Conservation (phyloP, 2,797 vertebrate species). For the Chaetophractus vellerosus region DNA sequence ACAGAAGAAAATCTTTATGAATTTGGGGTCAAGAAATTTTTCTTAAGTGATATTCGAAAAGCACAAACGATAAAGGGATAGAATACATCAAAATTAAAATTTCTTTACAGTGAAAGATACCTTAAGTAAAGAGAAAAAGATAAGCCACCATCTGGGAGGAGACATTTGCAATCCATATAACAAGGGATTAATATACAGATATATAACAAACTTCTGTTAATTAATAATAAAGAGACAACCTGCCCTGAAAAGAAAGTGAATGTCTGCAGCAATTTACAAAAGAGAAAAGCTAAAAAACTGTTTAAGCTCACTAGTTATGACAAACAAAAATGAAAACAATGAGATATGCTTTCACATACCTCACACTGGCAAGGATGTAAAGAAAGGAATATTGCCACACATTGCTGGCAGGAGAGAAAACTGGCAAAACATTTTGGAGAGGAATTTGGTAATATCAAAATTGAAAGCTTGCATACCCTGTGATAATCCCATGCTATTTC, state of each 20-base stretch:
- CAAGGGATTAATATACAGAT: slow-evolving; percentile 1
- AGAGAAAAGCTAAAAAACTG: neutral
- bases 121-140: neutral
- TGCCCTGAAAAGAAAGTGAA: neutral
- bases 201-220: neutral
- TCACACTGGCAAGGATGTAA: neutral
- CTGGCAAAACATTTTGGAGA: no score
- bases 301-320: neutral
- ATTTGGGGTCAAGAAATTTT: neutral
- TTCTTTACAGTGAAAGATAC: neutral
- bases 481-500: neutral
- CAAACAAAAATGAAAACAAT: slow-evolving; percentile 21
- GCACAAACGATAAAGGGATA: neutral
- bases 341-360: neutral
- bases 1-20: neutral
- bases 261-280: neutral
- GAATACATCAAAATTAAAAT: slow-evolving; percentile 12
- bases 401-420: neutral
- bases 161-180: neutral
- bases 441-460: neutral
- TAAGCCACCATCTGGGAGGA: neutral
- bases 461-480: neutral
- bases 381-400: neutral
- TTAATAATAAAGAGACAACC: neutral
- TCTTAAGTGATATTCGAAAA: slow-evolving; percentile 46